These are phyloP conservation scores for Melanotaenia boesemani DNA, from an alignment of 2,797 vertebrate species.

Conservation along the genomic window DNA sequence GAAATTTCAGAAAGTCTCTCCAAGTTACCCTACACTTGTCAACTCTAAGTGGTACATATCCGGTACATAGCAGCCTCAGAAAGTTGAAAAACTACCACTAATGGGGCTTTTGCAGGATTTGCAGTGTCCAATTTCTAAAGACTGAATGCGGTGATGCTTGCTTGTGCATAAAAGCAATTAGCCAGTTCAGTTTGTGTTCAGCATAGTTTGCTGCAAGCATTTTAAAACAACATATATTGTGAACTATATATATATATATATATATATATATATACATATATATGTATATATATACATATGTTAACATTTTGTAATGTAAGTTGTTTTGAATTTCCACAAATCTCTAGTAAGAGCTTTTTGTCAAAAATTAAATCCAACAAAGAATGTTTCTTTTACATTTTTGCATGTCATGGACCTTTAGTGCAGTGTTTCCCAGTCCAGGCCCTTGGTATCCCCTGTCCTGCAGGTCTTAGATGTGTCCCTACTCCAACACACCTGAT, in stretches of 20 bases:
- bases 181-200: not conserved
- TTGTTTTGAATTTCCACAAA: not conserved
- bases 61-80: conserved; percentile 58
- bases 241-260: too few species aligned
- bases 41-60: conserved; percentile 74
- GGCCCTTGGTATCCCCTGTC: too few species aligned
- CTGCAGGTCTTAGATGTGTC: too few species aligned
- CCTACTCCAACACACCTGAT: too few species aligned
- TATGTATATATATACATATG: too few species aligned
- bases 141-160: not conserved
- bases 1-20: conserved; percentile 79
- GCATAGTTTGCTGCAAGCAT: not conserved
- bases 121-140: conserved; percentile 50
- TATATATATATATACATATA: too few species aligned
- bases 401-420: not conserved
- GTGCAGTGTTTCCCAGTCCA: too few species aligned
- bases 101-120: conserved; percentile 53
- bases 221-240: not conserved
- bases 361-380: not conserved
- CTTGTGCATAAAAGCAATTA: not conserved
- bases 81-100: conserved; percentile 58
- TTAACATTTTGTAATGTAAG: not conserved
- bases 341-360: not conserved
- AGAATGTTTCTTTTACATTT: not conserved
- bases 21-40: conserved; percentile 77